Evolutionary conservation across 2,888 invertebrate species (phyloP).

Genomic region (Oscheius myriophilus): DNA sequence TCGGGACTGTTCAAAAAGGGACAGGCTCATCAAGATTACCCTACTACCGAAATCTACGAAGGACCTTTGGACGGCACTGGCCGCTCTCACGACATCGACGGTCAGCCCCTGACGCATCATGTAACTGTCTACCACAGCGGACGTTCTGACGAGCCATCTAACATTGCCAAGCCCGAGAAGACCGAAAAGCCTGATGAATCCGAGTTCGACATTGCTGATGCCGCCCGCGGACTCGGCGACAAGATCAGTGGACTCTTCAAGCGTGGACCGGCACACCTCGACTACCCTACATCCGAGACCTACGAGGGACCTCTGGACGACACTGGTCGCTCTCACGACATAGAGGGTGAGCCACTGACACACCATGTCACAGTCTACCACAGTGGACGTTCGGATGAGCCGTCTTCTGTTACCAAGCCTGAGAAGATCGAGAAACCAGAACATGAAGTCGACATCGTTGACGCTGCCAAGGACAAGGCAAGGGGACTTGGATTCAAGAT

Average conservation of each 20-base stretch:
- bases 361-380: conserved; percentile 45
- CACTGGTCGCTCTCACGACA: conserved; percentile 23
- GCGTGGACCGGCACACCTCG: conserved; percentile 35
- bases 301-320: conserved; percentile 40
- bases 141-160: conserved; percentile 33
- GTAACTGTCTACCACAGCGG: conserved; percentile 48
- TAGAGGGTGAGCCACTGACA: conserved; percentile 38
- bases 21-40: conserved; percentile 47
- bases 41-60: conserved; percentile 37
- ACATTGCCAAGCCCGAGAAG: conserved; percentile 1
- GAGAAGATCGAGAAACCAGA: conserved; percentile 3
- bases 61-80: conserved; percentile 42
- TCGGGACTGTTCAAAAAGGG: conserved; percentile 50
- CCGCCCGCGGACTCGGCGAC: conserved; percentile 37
- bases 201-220: conserved; percentile 35
- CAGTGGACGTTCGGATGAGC: conserved; percentile 34
- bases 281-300: conserved; percentile 36
- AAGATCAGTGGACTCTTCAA: conserved; percentile 31
- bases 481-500: conserved; percentile 29
- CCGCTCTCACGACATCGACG: conserved; percentile 31
- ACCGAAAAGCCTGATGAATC: no score
- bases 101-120: conserved; percentile 32
- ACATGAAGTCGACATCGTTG: conserved; percentile 32
- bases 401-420: conserved; percentile 34
- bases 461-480: conserved; percentile 1